A percentile compares a stretch with the other conserved stretches of the same genome.
Conservation (phyloP, 1,140 invertebrate species). For the Brachionus paranguensis region DNA sequence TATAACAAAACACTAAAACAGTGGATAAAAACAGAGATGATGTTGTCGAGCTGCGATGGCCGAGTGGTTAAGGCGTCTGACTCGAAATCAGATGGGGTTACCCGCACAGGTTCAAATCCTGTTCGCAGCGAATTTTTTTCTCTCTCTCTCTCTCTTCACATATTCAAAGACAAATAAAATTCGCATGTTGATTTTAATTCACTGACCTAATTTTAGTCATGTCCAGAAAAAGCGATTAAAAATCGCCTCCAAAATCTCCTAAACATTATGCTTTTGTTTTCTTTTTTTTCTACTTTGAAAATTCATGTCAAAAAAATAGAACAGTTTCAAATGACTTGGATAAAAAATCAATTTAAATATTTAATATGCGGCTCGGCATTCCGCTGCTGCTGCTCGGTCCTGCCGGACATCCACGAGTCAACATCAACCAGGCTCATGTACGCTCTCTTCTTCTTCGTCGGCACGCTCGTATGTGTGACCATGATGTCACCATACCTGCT, state of each 20-base stretch:
- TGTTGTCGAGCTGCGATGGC: no score
- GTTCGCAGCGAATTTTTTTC: neutral
- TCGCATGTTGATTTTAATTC: neutral
- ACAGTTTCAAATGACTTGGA: neutral
- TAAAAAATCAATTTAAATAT: slow-evolving; percentile 26
- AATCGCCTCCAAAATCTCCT: neutral
- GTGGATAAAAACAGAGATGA: no score
- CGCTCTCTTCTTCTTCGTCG: slow-evolving; percentile 52
- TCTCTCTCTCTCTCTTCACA: neutral
- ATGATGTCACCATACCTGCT: slow-evolving; percentile 55
- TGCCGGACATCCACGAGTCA: slow-evolving; percentile 55
- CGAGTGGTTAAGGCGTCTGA: neutral
- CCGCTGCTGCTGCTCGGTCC: slow-evolving; percentile 51
- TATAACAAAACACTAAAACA: no score
- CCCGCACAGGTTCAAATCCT: neutral
- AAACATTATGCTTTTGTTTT: neutral
- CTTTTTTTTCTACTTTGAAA: neutral
- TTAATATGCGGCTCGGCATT: slow-evolving; percentile 26
- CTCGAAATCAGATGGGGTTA: neutral
- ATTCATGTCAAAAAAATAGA: slow-evolving; percentile 21
- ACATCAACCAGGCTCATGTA: slow-evolving; percentile 57
- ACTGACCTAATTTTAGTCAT: slow-evolving; percentile 20
- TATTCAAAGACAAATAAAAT: neutral
- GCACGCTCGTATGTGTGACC: slow-evolving; percentile 53
- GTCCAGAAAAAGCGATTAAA: slow-evolving; percentile 4